Evolutionary conservation across 1,140 invertebrate genomes (phyloP), one percentile per base, ranked within the genome.

Genomic region (Cataglyphis hispanica): DNA sequence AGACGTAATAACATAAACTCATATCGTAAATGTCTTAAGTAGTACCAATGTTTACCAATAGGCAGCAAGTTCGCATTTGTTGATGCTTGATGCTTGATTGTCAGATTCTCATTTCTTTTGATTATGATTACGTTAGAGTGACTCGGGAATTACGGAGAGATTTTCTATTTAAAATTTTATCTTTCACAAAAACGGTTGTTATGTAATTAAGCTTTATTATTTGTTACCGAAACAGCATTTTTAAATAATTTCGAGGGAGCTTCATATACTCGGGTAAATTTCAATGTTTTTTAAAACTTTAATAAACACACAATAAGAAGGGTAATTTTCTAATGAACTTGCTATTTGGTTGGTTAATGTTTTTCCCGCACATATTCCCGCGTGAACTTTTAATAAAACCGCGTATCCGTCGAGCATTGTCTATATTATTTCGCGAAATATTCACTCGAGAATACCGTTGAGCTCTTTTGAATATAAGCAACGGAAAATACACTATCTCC

Each of bases 401-500:
- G 50, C 25, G 66, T 25, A 70, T 72, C 25, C 22, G 2, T 25
- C 64, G 4, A 37, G 34, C 13, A 0, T 1, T 25, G 31, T 58
- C 64, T 81, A 81, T 60, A 70, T 81, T 81, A 81, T 81, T 81
- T 81, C 19, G 50, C 22, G 34, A 81, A 58, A 81, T 58, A 72
- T 60, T 25, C 3, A 19, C 50, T 19, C 37, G 22, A 80, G 22
- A 64, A 64, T 63, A 58, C 13, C 5, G 34, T 7, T 37, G 34
- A 22, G 46, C 22, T 69, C 22, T 69, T 34, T 81, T 19, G 34
- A 81, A 81, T 37, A 43, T 81, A 81, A 81, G 78, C 66, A 81
- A 70, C 27, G 19, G 66, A 60, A 81, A 81, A 81, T 72, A 58
- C 31, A 81, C 66, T 69, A 37, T 46, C 63, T 80, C 43, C 78